Conservation (phyloP, 2,888 invertebrate species). For the Sicus ferrugineus region DNA sequence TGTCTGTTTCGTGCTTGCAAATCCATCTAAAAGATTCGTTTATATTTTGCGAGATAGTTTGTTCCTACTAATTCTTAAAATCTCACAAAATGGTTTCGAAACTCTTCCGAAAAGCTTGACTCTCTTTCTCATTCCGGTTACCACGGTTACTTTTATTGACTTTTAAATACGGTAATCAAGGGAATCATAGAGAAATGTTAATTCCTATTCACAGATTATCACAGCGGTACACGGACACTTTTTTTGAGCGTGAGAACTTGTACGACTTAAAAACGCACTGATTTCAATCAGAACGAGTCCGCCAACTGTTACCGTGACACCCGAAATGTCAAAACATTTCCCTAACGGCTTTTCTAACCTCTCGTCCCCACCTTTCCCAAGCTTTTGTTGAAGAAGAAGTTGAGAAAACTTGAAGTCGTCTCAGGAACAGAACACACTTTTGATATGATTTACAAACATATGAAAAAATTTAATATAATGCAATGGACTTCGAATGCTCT, state of each 20-base stretch:
- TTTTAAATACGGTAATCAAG: no score
- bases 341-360: slow-evolving; percentile 6
- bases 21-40: no score
- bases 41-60: no score
- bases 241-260: neutral
- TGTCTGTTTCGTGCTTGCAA: no score
- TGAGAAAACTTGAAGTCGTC: slow-evolving; percentile 13
- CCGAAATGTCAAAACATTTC: slow-evolving; percentile 55
- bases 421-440: neutral
- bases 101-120: no score
- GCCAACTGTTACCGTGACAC: no score
- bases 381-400: slow-evolving; percentile 41
- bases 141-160: no score
- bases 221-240: neutral
- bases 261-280: slow-evolving; percentile 12
- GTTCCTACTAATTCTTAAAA: no score
- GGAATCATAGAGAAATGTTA: no score
- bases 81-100: no score
- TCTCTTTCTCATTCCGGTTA: no score
- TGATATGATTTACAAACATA: slow-evolving; percentile 28
- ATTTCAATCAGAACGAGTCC: slow-evolving; percentile 33
- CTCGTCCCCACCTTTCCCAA: slow-evolving; percentile 54
- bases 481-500: slow-evolving; percentile 27
- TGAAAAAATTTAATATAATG: slow-evolving; percentile 19
- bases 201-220: slow-evolving; percentile 8